These are phyloP conservation scores for Oreochromis spilurus DNA, from an alignment of 2,113 vertebrate species.

Conservation along the genomic window DNA sequence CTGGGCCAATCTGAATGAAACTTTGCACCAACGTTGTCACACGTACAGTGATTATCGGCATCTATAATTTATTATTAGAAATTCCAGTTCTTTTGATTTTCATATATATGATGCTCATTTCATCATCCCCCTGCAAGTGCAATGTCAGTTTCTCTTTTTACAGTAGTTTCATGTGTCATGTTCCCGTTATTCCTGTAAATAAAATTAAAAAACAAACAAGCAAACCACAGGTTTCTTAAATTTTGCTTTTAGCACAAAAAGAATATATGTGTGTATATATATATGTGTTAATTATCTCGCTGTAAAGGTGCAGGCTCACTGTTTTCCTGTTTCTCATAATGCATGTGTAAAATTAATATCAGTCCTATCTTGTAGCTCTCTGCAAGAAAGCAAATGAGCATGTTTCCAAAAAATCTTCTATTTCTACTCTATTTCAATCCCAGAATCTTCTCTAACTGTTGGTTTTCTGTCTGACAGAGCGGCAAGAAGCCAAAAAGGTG, in stretches of 20 bases:
- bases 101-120: neutral
- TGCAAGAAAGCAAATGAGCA: neutral
- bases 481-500: conserved; percentile 73
- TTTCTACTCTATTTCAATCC: neutral
- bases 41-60: neutral
- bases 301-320: neutral
- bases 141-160: neutral
- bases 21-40: no score
- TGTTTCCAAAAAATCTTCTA: neutral
- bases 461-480: conserved; percentile 71
- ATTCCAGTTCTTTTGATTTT: neutral
- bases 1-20: neutral
- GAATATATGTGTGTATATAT: neutral
- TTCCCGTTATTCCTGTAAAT: neutral
- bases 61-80: neutral
- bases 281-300: neutral
- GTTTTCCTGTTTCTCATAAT: neutral
- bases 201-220: neutral
- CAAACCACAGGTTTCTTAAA: neutral
- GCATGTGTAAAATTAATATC: neutral
- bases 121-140: neutral
- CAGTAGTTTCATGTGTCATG: neutral
- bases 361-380: neutral
- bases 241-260: neutral
- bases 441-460: neutral